Base-by-base conservation (phyloP, 1,140 invertebrate genomes). In the Capitella teleta region DNA sequence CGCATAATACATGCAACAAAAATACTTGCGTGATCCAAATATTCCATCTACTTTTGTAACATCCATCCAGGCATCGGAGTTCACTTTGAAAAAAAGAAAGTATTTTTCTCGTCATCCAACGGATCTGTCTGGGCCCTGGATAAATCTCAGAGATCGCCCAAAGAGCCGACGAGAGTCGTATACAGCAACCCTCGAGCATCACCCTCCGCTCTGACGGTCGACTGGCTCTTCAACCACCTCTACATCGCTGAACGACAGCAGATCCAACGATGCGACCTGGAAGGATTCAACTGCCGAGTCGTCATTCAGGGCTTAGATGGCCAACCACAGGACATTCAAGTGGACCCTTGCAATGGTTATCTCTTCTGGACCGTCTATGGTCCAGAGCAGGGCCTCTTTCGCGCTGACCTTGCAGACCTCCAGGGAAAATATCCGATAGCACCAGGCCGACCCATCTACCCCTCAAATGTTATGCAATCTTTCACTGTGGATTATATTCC, bases 291-390 rank as follows among this genome's bases (percentile, higher is more conserved):
- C 49, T 74, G 82, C 37, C 78, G 79, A 5, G 76, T 83, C 0
- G 80, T 84, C 10, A 68, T 84, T 47, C 77, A 78, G 18, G 80
- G 80, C 0, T 76, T 89, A 23, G 65, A 76, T 19, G 76, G 75
- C 0, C 75, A 78, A 59, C 82, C 87, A 0, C 74, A 78, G 40
- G 83, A 87, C 60, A 78, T 94, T 51, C 82, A 90, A 68, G 83
- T 92, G 0, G 90, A 95, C 76, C 86, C 91, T 21, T 83, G 86
- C 54, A 94, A 93, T 68, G 90, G 89, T 2, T 87, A 85, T 67
- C 67, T 94, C 2, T 94, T 89, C 68, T 91, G 86, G 83, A 78
- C 80, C 3, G 61, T 78, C 5, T 66, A 76, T 44, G 78, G 77
- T 1, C 53, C 64, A 2, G 70, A 74, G 16, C 79, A 78, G 6